phyloP scores from a whole-genome alignment of 2,888 invertebrate species.

The Copidosoma aretas region DNA sequence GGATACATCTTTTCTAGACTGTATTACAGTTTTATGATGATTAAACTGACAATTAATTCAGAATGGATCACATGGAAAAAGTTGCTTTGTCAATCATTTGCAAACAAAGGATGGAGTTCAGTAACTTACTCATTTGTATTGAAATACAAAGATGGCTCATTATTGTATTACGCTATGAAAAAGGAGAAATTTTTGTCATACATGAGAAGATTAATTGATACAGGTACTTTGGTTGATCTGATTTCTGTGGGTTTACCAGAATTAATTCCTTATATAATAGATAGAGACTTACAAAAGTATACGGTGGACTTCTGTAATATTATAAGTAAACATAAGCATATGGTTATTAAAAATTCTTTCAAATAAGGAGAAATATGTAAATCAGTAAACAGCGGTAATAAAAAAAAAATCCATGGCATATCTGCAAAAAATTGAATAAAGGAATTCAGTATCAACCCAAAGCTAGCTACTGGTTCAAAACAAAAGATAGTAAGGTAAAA shows the following conservation, averaged over 20 bases:
- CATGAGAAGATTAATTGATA: constrained; percentile 15
- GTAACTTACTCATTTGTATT: constrained; percentile 37
- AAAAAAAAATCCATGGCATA: constrained; percentile 29
- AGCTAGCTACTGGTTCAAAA: constrained; percentile 42
- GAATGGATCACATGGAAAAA: constrained; percentile 32
- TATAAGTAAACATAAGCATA: constrained; percentile 45
- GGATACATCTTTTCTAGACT: constrained; percentile 32
- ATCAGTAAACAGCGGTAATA: neutral
- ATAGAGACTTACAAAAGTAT: constrained; percentile 37
- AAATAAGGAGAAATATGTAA: constrained; percentile 48
- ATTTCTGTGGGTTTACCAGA: constrained; percentile 39
- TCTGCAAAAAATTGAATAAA: constrained; percentile 36
- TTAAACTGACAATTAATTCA: constrained; percentile 31
- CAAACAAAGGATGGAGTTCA: constrained; percentile 40
- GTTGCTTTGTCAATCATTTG: constrained; percentile 34
- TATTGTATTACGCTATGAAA: constrained; percentile 45
- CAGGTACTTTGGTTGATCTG: constrained; percentile 34
- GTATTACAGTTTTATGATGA: constrained; percentile 41
- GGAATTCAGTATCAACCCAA: constrained; percentile 40
- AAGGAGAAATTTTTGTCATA: too few species aligned
- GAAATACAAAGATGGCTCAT: constrained; percentile 33
- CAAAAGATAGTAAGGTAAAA: constrained; percentile 28
- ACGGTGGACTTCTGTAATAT: constrained; percentile 40
- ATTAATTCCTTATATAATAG: constrained; percentile 42
- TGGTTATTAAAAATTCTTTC: constrained; percentile 24